Percentiles rank a stretch among this genome's conserved stretches.
Conservation (phyloP, 2,113 vertebrate species). For the Corydoras maculifer region DNA sequence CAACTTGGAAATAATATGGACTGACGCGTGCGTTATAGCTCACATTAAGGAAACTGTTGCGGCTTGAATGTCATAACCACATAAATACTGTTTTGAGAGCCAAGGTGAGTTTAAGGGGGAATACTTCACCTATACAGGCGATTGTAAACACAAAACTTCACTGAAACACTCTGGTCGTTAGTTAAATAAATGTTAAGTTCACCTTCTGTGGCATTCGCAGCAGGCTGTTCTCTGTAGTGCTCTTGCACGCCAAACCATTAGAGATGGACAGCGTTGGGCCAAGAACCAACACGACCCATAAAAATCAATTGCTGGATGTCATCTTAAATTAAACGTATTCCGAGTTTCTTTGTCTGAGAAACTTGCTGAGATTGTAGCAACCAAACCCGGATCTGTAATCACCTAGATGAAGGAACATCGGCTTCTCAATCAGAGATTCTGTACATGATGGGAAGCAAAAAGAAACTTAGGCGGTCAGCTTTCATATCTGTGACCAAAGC, state of each 20-base stretch:
- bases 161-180: slow-evolving; percentile 2
- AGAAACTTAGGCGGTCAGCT: slow-evolving; percentile 20
- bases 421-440: slow-evolving; percentile 48
- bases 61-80: not conserved
- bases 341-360: slow-evolving; percentile 56
- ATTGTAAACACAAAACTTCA: slow-evolving; percentile 28
- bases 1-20: not conserved
- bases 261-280: slow-evolving; percentile 61
- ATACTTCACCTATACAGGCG: slow-evolving; percentile 23
- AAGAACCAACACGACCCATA: slow-evolving; percentile 47
- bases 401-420: slow-evolving; percentile 45
- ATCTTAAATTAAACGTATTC: slow-evolving; percentile 60
- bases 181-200: slow-evolving; percentile 48
- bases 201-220: slow-evolving; percentile 27
- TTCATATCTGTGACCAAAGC: not conserved
- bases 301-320: slow-evolving; percentile 57
- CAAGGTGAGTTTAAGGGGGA: not conserved
- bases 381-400: slow-evolving; percentile 60
- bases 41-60: slow-evolving; percentile 1
- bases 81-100: slow-evolving; percentile 13
- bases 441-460: slow-evolving; percentile 42
- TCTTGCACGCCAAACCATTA: slow-evolving; percentile 37
- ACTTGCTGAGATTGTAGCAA: slow-evolving; percentile 46
- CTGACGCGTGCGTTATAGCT: slow-evolving; percentile 5
- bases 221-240: slow-evolving; percentile 43